Percentiles rank a stretch among this genome's conserved stretches.
phyloP scores from a whole-genome alignment of 2,113 vertebrate genomes.

The Chloroceryle aenea region DNA sequence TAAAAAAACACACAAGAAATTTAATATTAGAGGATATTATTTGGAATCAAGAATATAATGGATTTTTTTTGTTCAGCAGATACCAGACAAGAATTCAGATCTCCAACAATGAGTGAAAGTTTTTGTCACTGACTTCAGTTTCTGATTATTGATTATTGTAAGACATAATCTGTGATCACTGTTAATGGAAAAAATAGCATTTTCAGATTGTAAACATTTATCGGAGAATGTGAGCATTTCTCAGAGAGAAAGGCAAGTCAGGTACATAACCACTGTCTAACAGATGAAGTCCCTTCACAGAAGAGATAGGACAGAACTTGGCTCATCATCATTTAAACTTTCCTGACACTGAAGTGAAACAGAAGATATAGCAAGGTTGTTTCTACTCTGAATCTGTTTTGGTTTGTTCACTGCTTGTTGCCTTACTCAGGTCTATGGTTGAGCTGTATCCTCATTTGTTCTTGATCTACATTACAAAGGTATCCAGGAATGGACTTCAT shows the following conservation, averaged over 20 bases:
- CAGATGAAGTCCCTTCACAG: not conserved
- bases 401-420: not conserved
- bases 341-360: not conserved
- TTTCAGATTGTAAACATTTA: too few relatives aligned
- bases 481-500: not conserved
- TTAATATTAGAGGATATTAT: not conserved
- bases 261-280: not conserved
- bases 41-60: not conserved
- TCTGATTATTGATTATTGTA: not conserved
- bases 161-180: not conserved
- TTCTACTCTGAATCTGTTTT: not conserved
- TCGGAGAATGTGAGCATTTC: too few relatives aligned
- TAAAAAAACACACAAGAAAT: not conserved
- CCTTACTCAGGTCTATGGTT: not conserved
- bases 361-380: not conserved
- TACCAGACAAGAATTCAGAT: not conserved
- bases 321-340: not conserved
- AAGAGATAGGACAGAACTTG: not conserved
- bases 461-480: not conserved
- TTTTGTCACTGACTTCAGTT: not conserved
- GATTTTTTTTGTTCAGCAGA: not conserved
- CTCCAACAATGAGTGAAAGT: not conserved
- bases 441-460: not conserved
- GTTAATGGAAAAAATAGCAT: not conserved
- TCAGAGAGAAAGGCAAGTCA: not conserved